Evolutionary conservation across 2,888 invertebrate species (phyloP), one percentile per base, ranked within the genome.

Genomic region (Keiferia lycopersicella): DNA sequence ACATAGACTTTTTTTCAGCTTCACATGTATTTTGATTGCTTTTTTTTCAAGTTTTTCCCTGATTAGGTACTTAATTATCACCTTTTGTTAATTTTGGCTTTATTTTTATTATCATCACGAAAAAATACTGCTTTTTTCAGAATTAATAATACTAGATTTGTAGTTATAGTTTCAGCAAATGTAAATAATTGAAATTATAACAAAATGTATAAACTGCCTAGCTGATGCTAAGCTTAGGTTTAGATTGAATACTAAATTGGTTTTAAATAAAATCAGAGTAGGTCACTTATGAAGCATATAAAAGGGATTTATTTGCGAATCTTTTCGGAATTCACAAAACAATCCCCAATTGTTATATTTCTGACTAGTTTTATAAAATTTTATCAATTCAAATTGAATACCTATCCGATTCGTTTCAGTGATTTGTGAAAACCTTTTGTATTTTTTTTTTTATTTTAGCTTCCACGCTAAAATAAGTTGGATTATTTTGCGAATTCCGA

Each of bases 1-100:
- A 66, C 73, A 82, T 78, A 79, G 81, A 7, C 45, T 12, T 18
- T 34, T 58, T 58, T 38, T 6, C 26, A 60, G 20, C 45, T 22
- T 41, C n/a, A 30, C 56, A n/a, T n/a, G n/a, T 56, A 34, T 16
- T 56, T 16, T 20, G 12, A 26, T 26, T n/a, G 26, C 26, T 53
- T 26, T 11, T 26, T 34, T 34, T 34, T 56, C 51, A 26, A 53
- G 12, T 34, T 51, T 22, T 20, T 7, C 7, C 6, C 11, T 3
- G 10, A 3, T 51, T 51, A 22, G 51, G 22, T 51, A 22, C 20
- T 16, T 56, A 26, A 3, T 22, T 22, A 26, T 12, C 26, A 26
- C 26, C 2, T 56, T 34, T 10, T 34, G 7, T 26, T 56, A 1
- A 16, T 56, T 56, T 56, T n/a, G 10, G 56, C 56, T 56, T 56